Conservation (phyloP, 2,113 vertebrate genomes). For the Heterotis niloticus region DNA sequence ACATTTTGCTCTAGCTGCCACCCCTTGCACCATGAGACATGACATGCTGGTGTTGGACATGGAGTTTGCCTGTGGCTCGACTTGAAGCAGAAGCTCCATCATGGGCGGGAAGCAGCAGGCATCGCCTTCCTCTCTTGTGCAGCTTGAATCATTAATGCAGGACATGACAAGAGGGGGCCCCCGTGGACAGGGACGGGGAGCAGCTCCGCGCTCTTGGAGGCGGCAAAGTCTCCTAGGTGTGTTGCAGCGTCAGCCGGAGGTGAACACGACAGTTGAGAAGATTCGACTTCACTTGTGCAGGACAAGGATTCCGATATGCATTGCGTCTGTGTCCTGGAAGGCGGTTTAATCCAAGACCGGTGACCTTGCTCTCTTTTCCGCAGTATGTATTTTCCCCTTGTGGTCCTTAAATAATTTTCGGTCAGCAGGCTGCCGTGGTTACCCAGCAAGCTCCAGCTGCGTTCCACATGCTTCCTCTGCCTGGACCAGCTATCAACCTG, state of each 20-base stretch:
- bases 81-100: conserved; percentile 41
- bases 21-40: not conserved
- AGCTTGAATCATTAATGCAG: conserved; percentile 68
- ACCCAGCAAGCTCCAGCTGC: not conserved
- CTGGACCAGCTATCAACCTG: not conserved
- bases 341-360: conserved; percentile 37
- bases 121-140: conserved; percentile 34
- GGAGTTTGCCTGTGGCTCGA: conserved; percentile 67
- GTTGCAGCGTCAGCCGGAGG: conserved; percentile 25
- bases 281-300: not conserved
- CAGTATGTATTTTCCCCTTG: not conserved
- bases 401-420: not conserved
- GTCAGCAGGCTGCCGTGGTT: not conserved
- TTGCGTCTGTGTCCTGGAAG: not conserved
- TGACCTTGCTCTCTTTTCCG: not conserved
- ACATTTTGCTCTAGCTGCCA: too few relatives aligned
- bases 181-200: conserved; percentile 38
- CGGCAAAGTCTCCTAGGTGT: conserved; percentile 31
- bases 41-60: conserved; percentile 50
- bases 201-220: conserved; percentile 30
- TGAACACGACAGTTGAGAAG: not conserved
- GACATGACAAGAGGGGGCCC: conserved; percentile 38
- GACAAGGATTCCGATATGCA: conserved; percentile 23
- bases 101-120: conserved; percentile 44
- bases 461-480: not conserved